Base-by-base conservation (phyloP, 2,888 invertebrate genomes). In the Himalopsyche anomala region DNA sequence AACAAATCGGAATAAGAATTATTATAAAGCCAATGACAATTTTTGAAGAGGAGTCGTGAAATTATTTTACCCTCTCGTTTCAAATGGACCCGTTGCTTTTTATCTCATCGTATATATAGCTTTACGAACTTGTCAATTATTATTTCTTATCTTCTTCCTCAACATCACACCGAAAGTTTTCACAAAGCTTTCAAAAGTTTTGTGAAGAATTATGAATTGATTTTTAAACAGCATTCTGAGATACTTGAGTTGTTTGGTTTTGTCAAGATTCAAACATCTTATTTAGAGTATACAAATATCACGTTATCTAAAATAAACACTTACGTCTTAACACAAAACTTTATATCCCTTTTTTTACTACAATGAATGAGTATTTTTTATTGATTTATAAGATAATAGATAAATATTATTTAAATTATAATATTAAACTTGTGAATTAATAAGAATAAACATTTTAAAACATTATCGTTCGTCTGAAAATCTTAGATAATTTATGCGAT, bases 81-180 rank as follows among this genome's bases (percentile, higher is more conserved):
- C 45, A 45, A 9, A 45, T 9, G 45, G 45, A 45, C 9, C 2
- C 11, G 8, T 11, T 2, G 11, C 45, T 11, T 45, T 45, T 45
- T 40, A 40, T 40, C 6, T 45, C 11, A 4, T 11, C 9, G 9
- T 45, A 45, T 62, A 62, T 56, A 56, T 15, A 62, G 11, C 51
- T 15, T 51, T 15, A 15, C 51, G 8, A 62, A 62, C 62, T 62
- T 62, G 62, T 19, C 62, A 28, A 62, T 62, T 62, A 62, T n/a
- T 19, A 28, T 62, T 2, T 62, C 62, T 19, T 62, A 28, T 15
- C 17, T 62, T 19, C 28, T 62, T 62, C 28, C 62, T 11, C 62
- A 62, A 62, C 62, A 62, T 62, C 28, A 62, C 62, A 62, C 62
- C 15, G 19, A 62, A 62, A 62, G 62, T 62, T 62, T 62, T 28